Base-by-base conservation (phyloP, 2,888 invertebrate genomes). In the Cylindroiulus punctatus region DNA sequence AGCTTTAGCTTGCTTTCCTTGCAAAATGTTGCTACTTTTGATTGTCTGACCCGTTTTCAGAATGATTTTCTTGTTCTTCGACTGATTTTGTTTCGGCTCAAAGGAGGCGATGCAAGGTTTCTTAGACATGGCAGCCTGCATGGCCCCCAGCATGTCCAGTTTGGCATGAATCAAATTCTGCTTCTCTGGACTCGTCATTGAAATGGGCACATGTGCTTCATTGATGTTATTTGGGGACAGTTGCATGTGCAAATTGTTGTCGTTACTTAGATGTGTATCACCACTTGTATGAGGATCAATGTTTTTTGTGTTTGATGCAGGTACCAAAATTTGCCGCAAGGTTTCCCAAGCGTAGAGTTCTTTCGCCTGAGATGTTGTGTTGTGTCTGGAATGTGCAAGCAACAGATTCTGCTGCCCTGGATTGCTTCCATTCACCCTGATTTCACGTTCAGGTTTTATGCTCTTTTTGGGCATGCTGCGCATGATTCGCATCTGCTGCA, bases 331-430 rank as follows among this genome's bases (percentile, higher is more conserved):
- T 81, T 87, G 87, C 14, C 87, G 76, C 26, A 87, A 84, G 8
- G 87, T 87, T 84, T 87, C 87, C 87, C 87, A 87, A 4, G 87
- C 87, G 36, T 42, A 87, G 17, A 84, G 44, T 42, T 86, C 19
- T 84, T 87, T 84, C 19, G 87, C 87, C 44, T 87, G 87, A 12
- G 40, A 85, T 44, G 86, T 87, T 84, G 47, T 87, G 57, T 47
- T 84, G 14, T 57, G 84, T 36, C 52, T 84, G 42, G 84, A 84
- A 47, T 36, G 44, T 84, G 84, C 47, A 17, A 52, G n/a, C n/a
- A 57, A 57, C 19, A 36, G 30, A 36, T 42, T 22, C 52, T 47
- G 57, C 30, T 36, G 84, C 52, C 42, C 40, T 40, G 42, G 83
- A 14, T 12, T n/a, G 12, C 22, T 44, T 44, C 40, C 83, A 42